These are phyloP conservation scores for Bubo bubo DNA, from an alignment of 2,113 vertebrate species.

Conservation along the genomic window DNA sequence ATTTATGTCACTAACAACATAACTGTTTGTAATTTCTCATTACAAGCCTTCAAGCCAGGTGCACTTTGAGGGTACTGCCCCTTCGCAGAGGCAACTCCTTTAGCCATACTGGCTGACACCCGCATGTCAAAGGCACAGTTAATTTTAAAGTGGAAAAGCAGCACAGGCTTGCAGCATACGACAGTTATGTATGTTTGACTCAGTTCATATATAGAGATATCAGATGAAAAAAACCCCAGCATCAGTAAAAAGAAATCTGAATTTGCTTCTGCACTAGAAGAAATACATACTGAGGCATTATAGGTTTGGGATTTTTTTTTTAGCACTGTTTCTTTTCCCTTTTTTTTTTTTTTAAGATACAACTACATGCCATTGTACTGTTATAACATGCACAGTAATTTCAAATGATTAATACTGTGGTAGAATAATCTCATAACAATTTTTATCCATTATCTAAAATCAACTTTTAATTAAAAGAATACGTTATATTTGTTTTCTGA, in stretches of 20 bases:
- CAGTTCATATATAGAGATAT: not conserved
- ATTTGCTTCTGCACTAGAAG: not conserved
- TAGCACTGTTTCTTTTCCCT: not conserved
- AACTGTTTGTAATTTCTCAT: not conserved
- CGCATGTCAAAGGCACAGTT: accelerated
- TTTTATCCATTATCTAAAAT: conserved; percentile 27
- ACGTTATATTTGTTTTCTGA: conserved; percentile 26
- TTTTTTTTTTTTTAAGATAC: not conserved
- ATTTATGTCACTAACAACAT: not conserved
- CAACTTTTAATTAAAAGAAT: conserved; percentile 54
- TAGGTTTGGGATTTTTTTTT: not conserved
- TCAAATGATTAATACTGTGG: conserved; percentile 21
- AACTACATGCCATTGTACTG: not conserved
- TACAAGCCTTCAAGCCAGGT: not conserved
- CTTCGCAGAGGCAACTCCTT: not conserved
- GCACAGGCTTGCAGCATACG: not conserved
- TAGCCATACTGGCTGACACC: not conserved
- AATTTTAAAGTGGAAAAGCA: not conserved
- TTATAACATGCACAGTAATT: conserved; percentile 3
- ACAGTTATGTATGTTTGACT: not conserved
- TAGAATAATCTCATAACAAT: not conserved
- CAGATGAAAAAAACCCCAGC: not conserved
- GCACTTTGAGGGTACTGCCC: not conserved
- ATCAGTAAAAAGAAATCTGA: not conserved
- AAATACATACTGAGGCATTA: not conserved